Evolutionary conservation across 2,113 vertebrate genomes (phyloP).

Genomic region (Terrapene triunguis): DNA sequence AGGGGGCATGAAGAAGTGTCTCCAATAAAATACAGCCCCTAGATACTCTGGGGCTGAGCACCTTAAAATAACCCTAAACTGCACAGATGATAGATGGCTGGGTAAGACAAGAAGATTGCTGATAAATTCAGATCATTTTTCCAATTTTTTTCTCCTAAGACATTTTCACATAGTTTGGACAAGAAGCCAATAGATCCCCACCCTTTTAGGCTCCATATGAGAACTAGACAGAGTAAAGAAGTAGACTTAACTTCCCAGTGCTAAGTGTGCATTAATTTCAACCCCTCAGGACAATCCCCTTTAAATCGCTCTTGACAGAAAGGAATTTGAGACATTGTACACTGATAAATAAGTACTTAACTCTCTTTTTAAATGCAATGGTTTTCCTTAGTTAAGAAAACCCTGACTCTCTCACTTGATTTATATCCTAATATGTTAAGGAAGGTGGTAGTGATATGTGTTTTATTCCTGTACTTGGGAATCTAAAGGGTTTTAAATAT

Average conservation of each 20-base stretch:
- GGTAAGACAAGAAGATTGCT: neutral
- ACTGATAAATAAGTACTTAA: constrained; percentile 59
- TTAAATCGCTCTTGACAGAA: constrained; percentile 60
- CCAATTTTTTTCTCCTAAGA: neutral
- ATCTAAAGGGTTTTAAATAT: constrained; percentile 56
- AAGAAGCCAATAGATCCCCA: neutral
- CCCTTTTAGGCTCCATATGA: neutral
- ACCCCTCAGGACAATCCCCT: neutral
- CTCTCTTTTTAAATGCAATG: constrained; percentile 66
- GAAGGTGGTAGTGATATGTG: constrained; percentile 55
- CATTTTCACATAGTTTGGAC: neutral
- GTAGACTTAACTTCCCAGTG: constrained; percentile 1
- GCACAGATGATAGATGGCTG: neutral
- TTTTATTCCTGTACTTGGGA: constrained; percentile 67
- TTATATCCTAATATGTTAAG: constrained; percentile 61
- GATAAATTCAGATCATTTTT: neutral
- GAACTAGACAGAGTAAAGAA: neutral
- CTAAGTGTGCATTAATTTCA: constrained; percentile 38
- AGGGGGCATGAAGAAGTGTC: neutral
- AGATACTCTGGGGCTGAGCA: neutral
- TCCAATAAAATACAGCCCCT: neutral
- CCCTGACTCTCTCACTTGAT: constrained; percentile 45
- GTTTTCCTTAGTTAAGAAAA: constrained; percentile 63
- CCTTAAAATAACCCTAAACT: neutral
- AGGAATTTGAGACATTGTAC: constrained; percentile 56